Percentiles rank a stretch among this genome's conserved stretches.
Conservation (phyloP, 2,113 vertebrate species). For the Carassius carassius region DNA sequence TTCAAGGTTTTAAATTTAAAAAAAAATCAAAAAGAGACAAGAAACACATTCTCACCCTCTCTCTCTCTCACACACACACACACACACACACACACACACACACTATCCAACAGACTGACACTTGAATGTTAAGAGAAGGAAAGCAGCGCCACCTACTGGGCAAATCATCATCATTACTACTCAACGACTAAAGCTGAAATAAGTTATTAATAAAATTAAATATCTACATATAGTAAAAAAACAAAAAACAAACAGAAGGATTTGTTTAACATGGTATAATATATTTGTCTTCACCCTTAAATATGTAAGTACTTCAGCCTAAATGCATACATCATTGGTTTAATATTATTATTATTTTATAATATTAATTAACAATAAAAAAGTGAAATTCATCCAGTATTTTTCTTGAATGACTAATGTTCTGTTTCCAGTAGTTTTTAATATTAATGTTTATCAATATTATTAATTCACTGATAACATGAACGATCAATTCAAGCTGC, state of each 20-base stretch:
- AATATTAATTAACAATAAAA: background rate
- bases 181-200: background rate
- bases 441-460: too few species aligned
- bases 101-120: background rate
- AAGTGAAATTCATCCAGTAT: background rate
- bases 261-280: too few species aligned
- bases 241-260: too few species aligned
- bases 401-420: background rate
- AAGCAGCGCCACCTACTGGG: background rate
- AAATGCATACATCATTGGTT: background rate
- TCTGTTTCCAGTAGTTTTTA: background rate
- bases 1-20: too few species aligned
- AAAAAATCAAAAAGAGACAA: too few species aligned
- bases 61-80: background rate
- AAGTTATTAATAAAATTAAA: too few species aligned
- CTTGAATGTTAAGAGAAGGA: background rate
- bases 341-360: background rate
- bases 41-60: too few species aligned
- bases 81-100: background rate
- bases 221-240: too few species aligned
- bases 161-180: background rate
- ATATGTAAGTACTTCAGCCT: background rate
- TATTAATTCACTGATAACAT: too few species aligned
- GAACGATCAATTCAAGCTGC: too few species aligned
- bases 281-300: background rate